Conservation (phyloP, 2,113 vertebrate species). For the Dipodomys merriami region DNA sequence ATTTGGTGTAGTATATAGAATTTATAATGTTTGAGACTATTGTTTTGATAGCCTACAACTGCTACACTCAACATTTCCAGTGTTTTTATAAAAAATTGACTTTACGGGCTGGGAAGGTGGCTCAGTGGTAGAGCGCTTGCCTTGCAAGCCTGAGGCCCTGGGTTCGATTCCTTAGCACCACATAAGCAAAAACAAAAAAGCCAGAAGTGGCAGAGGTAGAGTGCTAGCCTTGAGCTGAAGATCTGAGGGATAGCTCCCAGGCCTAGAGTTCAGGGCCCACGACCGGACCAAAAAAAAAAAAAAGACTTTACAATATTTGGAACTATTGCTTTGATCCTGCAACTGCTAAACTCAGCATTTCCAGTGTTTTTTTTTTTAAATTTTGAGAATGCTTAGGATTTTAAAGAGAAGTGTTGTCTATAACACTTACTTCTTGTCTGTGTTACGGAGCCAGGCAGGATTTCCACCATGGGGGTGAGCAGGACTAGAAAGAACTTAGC, state of each 20-base stretch:
- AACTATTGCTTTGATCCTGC: not conserved
- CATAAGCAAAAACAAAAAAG: too few species aligned
- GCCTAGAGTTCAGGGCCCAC: too few species aligned
- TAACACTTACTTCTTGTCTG: not conserved
- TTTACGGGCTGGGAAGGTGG: too few species aligned
- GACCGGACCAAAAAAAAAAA: too few species aligned
- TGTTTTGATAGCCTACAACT: not conserved
- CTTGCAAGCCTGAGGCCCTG: too few species aligned
- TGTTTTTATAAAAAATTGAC: not conserved
- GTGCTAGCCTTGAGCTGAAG: too few species aligned
- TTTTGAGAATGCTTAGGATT: slow-evolving; percentile 5
- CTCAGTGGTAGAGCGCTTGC: too few species aligned
- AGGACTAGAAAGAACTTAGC: not conserved
- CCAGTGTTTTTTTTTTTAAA: slow-evolving; percentile 6
- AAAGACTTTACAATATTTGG: not conserved
- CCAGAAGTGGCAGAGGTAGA: too few species aligned
- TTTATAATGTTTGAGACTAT: too few species aligned
- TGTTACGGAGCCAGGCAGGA: not conserved
- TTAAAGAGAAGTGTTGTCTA: not conserved
- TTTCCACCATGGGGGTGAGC: slow-evolving; percentile 9
- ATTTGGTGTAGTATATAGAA: slow-evolving; percentile 14
- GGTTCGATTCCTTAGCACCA: too few species aligned
- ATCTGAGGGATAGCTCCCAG: too few species aligned
- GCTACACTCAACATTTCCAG: too few species aligned
- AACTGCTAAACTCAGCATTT: not conserved